Percentiles rank a stretch among this genome's conserved stretches.
Conservation (phyloP, 1,140 invertebrate species). For the Apis cerana region DNA sequence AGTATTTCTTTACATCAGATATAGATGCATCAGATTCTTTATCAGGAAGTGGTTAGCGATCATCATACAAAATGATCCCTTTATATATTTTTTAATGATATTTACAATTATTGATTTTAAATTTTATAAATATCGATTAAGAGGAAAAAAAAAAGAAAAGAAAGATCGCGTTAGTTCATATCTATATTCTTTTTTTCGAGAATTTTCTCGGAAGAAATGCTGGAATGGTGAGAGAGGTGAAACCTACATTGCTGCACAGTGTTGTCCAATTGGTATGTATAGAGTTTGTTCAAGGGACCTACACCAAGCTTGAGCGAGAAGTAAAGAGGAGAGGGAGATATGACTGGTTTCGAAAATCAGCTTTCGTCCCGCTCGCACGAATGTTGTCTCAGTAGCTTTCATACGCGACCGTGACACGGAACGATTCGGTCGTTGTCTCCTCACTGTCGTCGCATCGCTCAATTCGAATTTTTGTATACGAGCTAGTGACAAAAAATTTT, state of each 20-base stretch:
- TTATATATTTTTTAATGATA: too few relatives aligned
- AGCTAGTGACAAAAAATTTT: not conserved
- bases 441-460: not conserved
- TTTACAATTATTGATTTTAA: too few relatives aligned
- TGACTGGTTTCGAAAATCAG: conserved; percentile 60
- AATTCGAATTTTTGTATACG: conserved; percentile 1
- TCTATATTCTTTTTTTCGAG: not conserved
- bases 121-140: not conserved
- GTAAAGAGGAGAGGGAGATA: conserved; percentile 28
- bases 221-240: conserved; percentile 5
- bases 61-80: not conserved
- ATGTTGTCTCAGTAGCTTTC: conserved; percentile 50
- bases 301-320: conserved; percentile 1
- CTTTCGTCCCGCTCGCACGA: conserved; percentile 45
- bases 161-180: not conserved
- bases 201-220: conserved; percentile 26
- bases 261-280: conserved; percentile 17
- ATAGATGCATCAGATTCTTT: not conserved
- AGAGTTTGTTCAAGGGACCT: conserved; percentile 3
- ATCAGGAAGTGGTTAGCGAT: not conserved
- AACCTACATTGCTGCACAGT: not conserved
- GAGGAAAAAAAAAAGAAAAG: not conserved
- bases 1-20: not conserved
- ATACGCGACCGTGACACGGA: conserved; percentile 48
- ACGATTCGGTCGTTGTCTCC: conserved; percentile 20